Evolutionary conservation across 2,797 vertebrate genomes (phyloP), one percentile per base, ranked within the genome.

Genomic region (Nasua narica): DNA sequence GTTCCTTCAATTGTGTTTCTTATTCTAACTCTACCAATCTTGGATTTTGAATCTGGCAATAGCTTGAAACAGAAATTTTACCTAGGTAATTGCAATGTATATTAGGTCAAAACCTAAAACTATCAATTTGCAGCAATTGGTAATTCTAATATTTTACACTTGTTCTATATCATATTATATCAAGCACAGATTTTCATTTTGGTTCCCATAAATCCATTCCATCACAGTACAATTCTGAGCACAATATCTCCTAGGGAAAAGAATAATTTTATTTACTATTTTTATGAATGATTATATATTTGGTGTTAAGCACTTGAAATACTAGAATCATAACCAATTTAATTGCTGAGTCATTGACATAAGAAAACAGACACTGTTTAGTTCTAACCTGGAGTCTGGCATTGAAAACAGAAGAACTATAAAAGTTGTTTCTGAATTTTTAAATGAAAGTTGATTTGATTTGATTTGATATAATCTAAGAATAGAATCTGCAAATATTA

Each of bases 401-500:
- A 35, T 50, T 85, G 69, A 46, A 89, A 95, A 88, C 25, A 92
- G n/a, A 95, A 83, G 40, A 76, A 76, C 29, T 94, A 35, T 7
- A 72, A 94, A 72, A 2, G 0, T 35, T 86, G 2, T 37, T 12
- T 37, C 35, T 48, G 25, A 65, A 37, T 14, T 85, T 87, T 56
- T 50, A 37, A 90, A 86, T 62, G 74, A 82, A 25, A 69, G 50
- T 69, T 7, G 54, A 40, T 43, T 76, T 90, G 46, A 65, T 76
- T 87, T 50, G 7, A 81, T 79, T 0, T 81, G 70, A 91, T 19
- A 86, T 78, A 82, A 52, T 69, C 25, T 72, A 94, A 87, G 32
- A 90, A 76, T 14, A 83, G 62, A 96, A 72, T 93, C 46, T 90
- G 3, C 32, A 97, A 94, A 87, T 85, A 69, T 10, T 86, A 76